Evolutionary conservation across 2,113 vertebrate genomes (phyloP).

Genomic region (Halcyon malimbica): DNA sequence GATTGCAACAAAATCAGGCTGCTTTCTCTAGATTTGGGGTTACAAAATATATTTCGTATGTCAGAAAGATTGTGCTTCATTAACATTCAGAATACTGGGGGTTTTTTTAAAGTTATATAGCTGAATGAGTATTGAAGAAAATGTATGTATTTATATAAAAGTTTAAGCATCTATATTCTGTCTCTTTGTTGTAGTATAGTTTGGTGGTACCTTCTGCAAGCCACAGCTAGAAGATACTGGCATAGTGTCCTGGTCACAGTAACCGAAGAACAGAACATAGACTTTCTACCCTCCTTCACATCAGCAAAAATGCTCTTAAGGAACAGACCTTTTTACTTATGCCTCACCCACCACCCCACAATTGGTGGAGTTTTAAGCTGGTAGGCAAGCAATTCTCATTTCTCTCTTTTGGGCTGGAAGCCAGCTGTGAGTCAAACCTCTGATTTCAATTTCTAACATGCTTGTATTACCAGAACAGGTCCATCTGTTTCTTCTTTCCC

Average conservation of each 20-base stretch:
- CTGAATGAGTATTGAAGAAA: not conserved
- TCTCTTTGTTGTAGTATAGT: rapidly evolving
- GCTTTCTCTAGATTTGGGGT: not conserved
- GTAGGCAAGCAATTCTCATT: not conserved
- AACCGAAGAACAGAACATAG: not conserved
- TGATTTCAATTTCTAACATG: not conserved
- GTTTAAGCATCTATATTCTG: not conserved
- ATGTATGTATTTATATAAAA: not conserved
- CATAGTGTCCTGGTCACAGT: not conserved
- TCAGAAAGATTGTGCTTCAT: not conserved
- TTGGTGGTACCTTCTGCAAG: not conserved
- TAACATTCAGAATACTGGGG: not conserved
- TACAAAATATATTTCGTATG: not conserved
- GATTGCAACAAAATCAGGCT: not conserved
- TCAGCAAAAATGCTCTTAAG: not conserved
- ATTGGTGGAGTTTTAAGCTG: not conserved
- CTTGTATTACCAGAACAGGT: not conserved
- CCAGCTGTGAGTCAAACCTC: not conserved
- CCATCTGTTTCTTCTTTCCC: not conserved
- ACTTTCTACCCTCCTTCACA: not conserved
- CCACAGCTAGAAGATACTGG: not conserved
- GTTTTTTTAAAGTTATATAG: not conserved
- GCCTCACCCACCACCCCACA: not conserved
- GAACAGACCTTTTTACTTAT: not conserved
- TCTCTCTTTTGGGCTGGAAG: not conserved